Conservation (phyloP, 37 sponge, comb jelly and placozoan genomes). For the Cliona cf. orientalis region DNA sequence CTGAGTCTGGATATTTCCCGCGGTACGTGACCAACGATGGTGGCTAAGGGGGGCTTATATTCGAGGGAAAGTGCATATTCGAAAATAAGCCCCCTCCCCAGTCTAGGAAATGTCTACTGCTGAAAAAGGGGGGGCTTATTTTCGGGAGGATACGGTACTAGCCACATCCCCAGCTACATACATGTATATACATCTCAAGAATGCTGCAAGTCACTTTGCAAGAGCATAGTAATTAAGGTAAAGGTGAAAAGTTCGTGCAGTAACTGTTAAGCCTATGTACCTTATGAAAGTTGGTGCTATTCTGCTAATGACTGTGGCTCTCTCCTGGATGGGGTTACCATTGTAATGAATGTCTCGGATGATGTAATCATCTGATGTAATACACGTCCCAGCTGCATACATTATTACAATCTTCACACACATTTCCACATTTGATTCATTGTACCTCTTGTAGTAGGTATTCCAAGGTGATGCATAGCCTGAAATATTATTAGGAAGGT, state of each 20-base stretch:
- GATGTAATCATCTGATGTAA: conserved; percentile 87
- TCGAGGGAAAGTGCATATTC: too few relatives aligned
- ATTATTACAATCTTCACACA: background rate
- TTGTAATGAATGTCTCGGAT: conserved; percentile 84
- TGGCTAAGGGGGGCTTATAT: too few relatives aligned
- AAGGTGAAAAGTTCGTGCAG: too few relatives aligned
- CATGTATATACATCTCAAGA: too few relatives aligned
- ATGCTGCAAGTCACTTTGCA: too few relatives aligned
- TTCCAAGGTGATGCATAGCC: conserved; percentile 94
- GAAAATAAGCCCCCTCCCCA: background rate
- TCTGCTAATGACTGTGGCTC: conserved; percentile 79
- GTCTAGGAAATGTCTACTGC: background rate
- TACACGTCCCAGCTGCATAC: conserved; percentile 82
- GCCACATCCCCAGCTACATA: too few relatives aligned
- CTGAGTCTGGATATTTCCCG: too few relatives aligned
- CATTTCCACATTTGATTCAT: background rate
- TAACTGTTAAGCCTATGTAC: conserved; percentile 9
- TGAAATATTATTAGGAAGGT: conserved; percentile 5
- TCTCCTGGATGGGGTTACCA: conserved; percentile 86
- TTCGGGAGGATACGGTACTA: too few relatives aligned
- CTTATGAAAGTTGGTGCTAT: conserved; percentile 94
- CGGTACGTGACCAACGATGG: too few relatives aligned
- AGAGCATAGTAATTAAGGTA: too few relatives aligned
- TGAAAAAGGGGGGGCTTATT: too few relatives aligned
- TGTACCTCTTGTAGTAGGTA: conserved; percentile 92